A percentile compares a stretch with the other conserved stretches of the same genome.
Evolutionary conservation across 2,113 vertebrate genomes (phyloP).

Genomic region (Aptenodytes patagonicus): DNA sequence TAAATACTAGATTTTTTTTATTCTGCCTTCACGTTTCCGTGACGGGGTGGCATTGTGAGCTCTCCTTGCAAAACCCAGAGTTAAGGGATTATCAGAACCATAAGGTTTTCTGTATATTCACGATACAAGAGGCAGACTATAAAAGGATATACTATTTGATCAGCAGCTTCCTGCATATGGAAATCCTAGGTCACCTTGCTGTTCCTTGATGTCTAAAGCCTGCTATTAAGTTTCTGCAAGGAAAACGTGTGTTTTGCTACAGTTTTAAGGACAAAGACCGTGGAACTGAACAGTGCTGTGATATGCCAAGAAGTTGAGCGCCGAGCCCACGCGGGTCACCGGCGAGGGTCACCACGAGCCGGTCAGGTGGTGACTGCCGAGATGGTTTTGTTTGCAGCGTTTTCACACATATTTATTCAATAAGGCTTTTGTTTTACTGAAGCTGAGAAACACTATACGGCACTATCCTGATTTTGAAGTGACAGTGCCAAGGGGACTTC

Average conservation of each 20-base stretch:
- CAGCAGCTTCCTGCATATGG: slow-evolving; percentile 19
- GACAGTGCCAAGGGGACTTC: slow-evolving; percentile 71
- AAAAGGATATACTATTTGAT: slow-evolving; percentile 12
- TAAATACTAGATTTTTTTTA: not conserved
- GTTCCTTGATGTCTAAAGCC: slow-evolving; percentile 13
- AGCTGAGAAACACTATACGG: slow-evolving; percentile 57
- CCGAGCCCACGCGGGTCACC: slow-evolving; percentile 34
- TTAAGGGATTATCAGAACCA: slow-evolving; percentile 12
- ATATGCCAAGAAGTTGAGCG: slow-evolving; percentile 71
- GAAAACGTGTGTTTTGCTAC: not conserved
- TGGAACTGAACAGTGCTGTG: slow-evolving; percentile 33
- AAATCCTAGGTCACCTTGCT: slow-evolving; percentile 45
- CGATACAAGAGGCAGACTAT: not conserved
- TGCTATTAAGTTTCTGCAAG: not conserved
- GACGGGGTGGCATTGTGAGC: fast-evolving
- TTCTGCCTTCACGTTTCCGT: not conserved
- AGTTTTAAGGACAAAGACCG: slow-evolving; percentile 42
- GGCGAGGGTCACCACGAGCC: slow-evolving; percentile 52
- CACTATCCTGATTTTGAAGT: slow-evolving; percentile 75
- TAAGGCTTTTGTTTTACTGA: slow-evolving; percentile 76
- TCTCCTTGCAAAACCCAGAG: not conserved
- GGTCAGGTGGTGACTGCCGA: slow-evolving; percentile 69
- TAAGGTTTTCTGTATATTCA: not conserved
- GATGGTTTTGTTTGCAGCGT: slow-evolving; percentile 71
- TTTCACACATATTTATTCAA: slow-evolving; percentile 83